Base-by-base conservation (phyloP, 2,888 invertebrate genomes). In the Xestia ashworthii region DNA sequence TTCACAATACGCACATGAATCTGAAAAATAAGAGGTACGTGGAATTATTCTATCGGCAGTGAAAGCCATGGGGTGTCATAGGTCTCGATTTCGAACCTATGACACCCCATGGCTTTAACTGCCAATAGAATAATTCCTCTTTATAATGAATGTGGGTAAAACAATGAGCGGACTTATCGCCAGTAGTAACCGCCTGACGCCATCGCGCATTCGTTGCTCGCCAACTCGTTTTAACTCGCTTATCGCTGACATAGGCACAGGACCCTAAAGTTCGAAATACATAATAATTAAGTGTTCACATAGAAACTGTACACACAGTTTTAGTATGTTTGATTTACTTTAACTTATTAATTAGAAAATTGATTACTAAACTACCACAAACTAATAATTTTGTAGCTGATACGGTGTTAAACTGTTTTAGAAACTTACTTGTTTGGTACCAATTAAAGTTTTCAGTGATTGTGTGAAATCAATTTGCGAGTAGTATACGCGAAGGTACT, bases 341-440 rank as follows among this genome's bases (percentile, higher is more conserved):
- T 12, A n/a, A 78, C 38, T 75, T 55, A 71, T 80, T 75, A 48
- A 81, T 81, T 80, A 69, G 44, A 75, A 75, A 76, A 73, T 82
- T 74, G n/a, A 76, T 85, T 74, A 74, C 60, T 55, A 58, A 65
- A 48, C 65, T 44, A 68, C 38, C 41, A 71, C n/a, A n/a, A 41
- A 22, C 38, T 25, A 22, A 64, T 72, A 41, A 69, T 53, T 60
- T n/a, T 22, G 41, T 22, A 65, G 38, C 50, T 62, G n/a, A 71
- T 58, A 60, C 19, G 1, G 0, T n/a, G 9, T 50, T 50, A 6
- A 41, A 71, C 16, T 70, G 62, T 60, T 75, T 58, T 14, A 44
- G n/a, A 65, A 65, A 64, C 22, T 58, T 46, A 46, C 38, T 66
- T 22, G 44, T 16, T 78, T 58, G n/a, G 12, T 44, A 12, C 12